phyloP scores from a whole-genome alignment of 2,113 vertebrate genomes.

The Paramisgurnus dabryanus region DNA sequence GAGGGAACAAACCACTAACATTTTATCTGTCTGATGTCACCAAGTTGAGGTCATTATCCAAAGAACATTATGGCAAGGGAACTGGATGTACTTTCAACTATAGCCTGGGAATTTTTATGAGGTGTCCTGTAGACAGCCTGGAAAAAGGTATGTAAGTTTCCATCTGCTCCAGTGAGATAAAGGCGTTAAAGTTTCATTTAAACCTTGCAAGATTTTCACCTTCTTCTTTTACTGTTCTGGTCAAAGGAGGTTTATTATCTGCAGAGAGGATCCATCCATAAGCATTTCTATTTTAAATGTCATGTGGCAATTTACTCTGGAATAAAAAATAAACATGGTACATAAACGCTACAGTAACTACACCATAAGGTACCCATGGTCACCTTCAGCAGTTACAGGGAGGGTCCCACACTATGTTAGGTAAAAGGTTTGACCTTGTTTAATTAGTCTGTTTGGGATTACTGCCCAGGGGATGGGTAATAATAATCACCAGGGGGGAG shows the following conservation, averaged over 20 bases:
- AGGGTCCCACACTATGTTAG: constrained; percentile 10
- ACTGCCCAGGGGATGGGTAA: constrained; percentile 30
- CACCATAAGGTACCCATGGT: constrained; percentile 3
- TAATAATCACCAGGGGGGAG: constrained; percentile 17
- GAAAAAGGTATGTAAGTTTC: constrained; percentile 1
- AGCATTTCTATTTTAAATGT: background rate
- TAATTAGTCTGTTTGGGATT: constrained; percentile 50
- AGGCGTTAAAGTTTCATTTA: background rate
- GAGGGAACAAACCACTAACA: background rate
- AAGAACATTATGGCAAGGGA: constrained; percentile 5
- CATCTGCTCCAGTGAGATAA: background rate
- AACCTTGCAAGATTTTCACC: constrained; percentile 3
- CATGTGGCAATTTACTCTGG: too few relatives aligned
- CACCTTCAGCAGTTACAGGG: constrained; percentile 39
- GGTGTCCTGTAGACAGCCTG: background rate
- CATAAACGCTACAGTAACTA: background rate
- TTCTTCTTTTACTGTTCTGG: background rate
- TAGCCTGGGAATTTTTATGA: constrained; percentile 3
- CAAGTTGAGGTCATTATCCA: background rate
- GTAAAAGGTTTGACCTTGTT: constrained; percentile 40
- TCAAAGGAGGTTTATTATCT: background rate
- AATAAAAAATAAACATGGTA: background rate
- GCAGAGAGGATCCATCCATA: background rate
- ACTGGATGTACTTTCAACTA: background rate
- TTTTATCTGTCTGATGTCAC: background rate